Base-by-base conservation (phyloP, 2,888 invertebrate genomes). In the Ligdia adustata region DNA sequence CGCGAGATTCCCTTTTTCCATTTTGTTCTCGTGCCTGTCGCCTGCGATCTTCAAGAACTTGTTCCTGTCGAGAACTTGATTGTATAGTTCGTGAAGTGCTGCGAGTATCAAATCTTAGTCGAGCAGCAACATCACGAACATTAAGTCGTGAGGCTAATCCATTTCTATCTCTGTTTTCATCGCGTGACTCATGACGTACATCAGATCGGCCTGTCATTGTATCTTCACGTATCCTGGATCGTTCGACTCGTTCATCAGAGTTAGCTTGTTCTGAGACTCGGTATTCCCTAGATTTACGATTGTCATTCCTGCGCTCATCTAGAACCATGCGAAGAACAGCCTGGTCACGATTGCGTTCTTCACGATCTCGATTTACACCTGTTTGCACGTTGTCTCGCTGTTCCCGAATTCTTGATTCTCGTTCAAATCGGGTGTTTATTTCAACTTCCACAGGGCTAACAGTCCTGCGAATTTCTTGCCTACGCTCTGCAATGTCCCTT, bases 381-480 rank as follows among this genome's bases (percentile, higher is more conserved):
- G 13, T 9, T 7, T 35, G 29, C 13, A 9, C 24, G 14, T 31
- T 37, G 11, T 20, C 31, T 32, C 26, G 29, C 3, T 13, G 3
- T 9, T 37, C 18, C 9, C 26, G 31, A 6, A 9, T 20, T 14
- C 14, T 32, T 9, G 26, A 41, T 37, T 26, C 32, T 9, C 26
- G 47, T n/a, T 32, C 41, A 20, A 9, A n/a, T 7, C 14, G 40
- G 4, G 15, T 14, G 9, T 37, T 27, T n/a, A 27, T 12, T 27
- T 37, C 26, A 14, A 26, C 9, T 2, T 15, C 15, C 7, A 12
- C 3, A 4, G 24, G 34, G 2, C 32, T 38, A n/a, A 15, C 39
- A 32, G 28, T 9, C 5, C 33, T 32, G 5, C 41, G 51, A 4
- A 27, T 16, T 37, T 49, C 40, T 13, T 42, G 44, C 6, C 24